Evolutionary conservation across 2,797 vertebrate genomes (phyloP), one percentile per base, ranked within the genome.

Genomic region (Dallia pectoralis): DNA sequence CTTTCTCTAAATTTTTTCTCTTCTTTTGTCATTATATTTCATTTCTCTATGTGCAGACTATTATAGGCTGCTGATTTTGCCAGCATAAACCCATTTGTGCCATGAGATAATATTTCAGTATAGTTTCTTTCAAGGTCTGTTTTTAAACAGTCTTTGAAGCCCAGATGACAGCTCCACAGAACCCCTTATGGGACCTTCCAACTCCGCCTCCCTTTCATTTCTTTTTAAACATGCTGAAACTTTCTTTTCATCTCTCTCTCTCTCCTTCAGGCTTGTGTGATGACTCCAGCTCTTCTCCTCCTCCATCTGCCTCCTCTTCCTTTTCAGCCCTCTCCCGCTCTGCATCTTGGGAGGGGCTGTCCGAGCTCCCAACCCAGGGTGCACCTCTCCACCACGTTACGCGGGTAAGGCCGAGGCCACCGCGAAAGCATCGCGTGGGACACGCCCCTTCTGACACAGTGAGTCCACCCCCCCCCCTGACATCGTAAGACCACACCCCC

Each of bases 361-460:
- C 94, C 0, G 94, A 94, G 22, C 92, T 97, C 33, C 96, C 96
- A n/a, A 97, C 96, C 73, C 95, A 97, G 1, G 96, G 96, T 71
- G 92, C 93, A 22, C 96, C 96, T 29, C 86, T 97, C 72, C 93
- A 91, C 70, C 96, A 97, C 14, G 93, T 94, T 84, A 97, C 96
- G 48, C 93, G 95, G 11, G 91, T 93, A 64, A 90, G 96, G 73
- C 96, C 96, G 0, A 93, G 95, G 14, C 95, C 96, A 0, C 95
- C 95, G 0, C 91, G 96, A 69, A 91, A 90, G 19, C 93, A 95
- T 85, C 85, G 92, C 73, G 85, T 91, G 0, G 94, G 83, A 63
- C 92, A 90, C 72, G 81, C 89, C 49, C 85, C 91, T 11, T 82
- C 83, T 61, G 92, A 93, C 74, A 87, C 76, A 0, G 95, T n/a